phyloP scores from a whole-genome alignment of 2,888 invertebrate genomes.

The Sinodicranocentrus sp. region DNA sequence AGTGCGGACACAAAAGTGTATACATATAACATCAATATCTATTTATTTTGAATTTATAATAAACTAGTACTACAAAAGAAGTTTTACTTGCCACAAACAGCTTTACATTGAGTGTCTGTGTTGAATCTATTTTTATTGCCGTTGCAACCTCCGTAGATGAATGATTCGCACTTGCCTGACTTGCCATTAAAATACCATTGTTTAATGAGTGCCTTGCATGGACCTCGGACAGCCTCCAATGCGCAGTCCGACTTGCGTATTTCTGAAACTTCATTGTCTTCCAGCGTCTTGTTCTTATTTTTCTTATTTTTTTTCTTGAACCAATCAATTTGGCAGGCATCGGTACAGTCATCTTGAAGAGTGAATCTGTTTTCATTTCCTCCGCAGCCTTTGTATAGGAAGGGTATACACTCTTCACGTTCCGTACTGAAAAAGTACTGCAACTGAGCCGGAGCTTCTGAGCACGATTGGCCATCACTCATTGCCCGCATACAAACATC shows the following conservation, averaged over 20 bases:
- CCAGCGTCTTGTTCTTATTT: constrained; percentile 78
- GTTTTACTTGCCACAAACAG: constrained; percentile 82
- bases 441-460: not conserved
- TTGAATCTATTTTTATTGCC: constrained; percentile 92
- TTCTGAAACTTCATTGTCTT: not conserved
- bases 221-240: constrained; percentile 86
- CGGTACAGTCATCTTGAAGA: constrained; percentile 87
- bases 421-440: constrained; percentile 15
- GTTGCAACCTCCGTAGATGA: constrained; percentile 92
- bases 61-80: not conserved
- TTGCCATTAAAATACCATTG: constrained; percentile 88
- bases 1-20: too few species aligned
- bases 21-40: not conserved
- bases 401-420: constrained; percentile 84
- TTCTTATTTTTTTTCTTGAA: constrained; percentile 34
- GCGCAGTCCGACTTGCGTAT: constrained; percentile 83
- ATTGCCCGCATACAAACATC: constrained; percentile 29
- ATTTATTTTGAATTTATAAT: not conserved
- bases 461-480: constrained; percentile 16
- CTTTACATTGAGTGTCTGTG: constrained; percentile 88
- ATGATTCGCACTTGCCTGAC: constrained; percentile 84
- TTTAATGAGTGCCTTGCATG: constrained; percentile 87
- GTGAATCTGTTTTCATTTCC: constrained; percentile 95
- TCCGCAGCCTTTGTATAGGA: constrained; percentile 92
- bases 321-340: constrained; percentile 81